Evolutionary conservation across 2,888 invertebrate genomes (phyloP), one percentile per base, ranked within the genome.

Genomic region (Piscicola geometra): DNA sequence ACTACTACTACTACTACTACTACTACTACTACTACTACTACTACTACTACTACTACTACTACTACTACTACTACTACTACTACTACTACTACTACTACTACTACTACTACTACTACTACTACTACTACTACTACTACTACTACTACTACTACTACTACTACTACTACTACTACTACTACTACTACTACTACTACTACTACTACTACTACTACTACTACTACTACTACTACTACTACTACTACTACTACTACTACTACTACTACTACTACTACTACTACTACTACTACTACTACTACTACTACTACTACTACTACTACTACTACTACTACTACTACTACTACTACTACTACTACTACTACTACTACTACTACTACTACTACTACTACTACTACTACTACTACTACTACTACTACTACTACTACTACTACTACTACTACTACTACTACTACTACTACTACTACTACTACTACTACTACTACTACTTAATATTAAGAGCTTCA

Each of bases 311-410:
- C 47, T 75, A 75, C 68, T 75, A 75, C 68, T 75, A 75, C 47
- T 70, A 75, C 68, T 75, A 75, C 47, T 75, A 70, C 68, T 75
- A 70, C 68, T 75, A 75, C 68, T 75, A 71, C 75, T 75, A 70
- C 75, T 75, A 75, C 75, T 70, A 75, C 75, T 75, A 71, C 75
- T 75, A 75, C 75, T 75, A 71, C 75, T 75, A 75, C 68, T 70
- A 71, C 69, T 75, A 70, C 75, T 75, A 75, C 75, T 75, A 75
- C 75, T 75, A 75, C 68, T 75, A 75, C 75, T 75, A 75, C 75
- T 70, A 70, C 75, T 75, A 75, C 75, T 70, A 75, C 75, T 75
- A 75, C 75, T 70, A 41, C 75, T 75, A 75, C 75, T 75, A 75
- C 68, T 70, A 75, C 75, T 60, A 73, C 73, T 60, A 73, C 33